These are phyloP conservation scores for Dendropsophus ebraccatus DNA, from an alignment of 2,113 vertebrate genomes.

Conservation along the genomic window DNA sequence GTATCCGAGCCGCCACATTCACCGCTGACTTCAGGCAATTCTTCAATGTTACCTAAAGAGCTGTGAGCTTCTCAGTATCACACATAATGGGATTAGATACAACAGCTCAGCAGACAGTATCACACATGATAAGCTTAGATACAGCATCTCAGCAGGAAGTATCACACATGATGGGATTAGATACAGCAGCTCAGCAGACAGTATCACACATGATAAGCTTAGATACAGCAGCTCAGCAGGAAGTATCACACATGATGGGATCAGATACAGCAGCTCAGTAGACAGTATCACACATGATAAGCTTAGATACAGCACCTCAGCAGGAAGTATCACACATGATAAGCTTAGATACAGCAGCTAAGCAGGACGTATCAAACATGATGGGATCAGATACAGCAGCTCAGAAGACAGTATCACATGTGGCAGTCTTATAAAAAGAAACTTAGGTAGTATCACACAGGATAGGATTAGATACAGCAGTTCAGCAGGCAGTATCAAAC, in stretches of 20 bases:
- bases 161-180: conserved; percentile 1
- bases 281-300: neutral
- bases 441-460: neutral
- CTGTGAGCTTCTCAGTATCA: neutral
- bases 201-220: neutral
- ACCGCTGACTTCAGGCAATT: neutral
- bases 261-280: neutral
- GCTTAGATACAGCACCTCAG: neutral
- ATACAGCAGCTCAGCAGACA: neutral
- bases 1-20: neutral
- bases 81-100: neutral
- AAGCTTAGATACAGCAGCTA: neutral
- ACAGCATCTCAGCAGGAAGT: neutral
- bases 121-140: neutral
- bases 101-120: neutral
- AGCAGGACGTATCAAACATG: neutral
- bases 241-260: neutral
- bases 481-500: neutral
- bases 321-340: neutral
- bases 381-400: no score
- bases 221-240: no score
- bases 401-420: neutral
- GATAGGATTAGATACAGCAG: neutral
- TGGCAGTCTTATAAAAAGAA: neutral
- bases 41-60: neutral